Evolutionary conservation across 1,140 invertebrate genomes (phyloP).

Genomic region (Oreohelix idahoensis): DNA sequence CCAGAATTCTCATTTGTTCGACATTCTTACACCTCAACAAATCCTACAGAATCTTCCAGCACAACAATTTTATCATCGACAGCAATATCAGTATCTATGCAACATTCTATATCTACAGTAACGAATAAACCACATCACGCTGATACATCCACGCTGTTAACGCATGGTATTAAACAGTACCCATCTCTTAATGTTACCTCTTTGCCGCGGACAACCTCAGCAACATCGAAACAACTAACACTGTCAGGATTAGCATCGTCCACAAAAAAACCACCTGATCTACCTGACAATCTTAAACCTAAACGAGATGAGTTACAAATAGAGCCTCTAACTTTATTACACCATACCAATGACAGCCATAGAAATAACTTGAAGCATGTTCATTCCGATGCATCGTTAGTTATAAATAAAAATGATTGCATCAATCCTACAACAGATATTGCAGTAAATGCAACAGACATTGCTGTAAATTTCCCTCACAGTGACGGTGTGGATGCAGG

Average conservation of each 20-base stretch:
- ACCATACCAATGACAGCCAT: background rate
- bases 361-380: background rate
- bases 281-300: too few species aligned
- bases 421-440: background rate
- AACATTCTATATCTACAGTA: too few species aligned
- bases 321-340: background rate
- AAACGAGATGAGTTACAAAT: background rate
- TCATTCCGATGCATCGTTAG: too few species aligned
- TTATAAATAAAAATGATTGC: background rate
- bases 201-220: background rate
- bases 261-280: background rate
- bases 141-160: background rate
- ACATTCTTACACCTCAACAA: background rate
- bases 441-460: background rate
- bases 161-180: background rate
- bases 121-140: too few species aligned
- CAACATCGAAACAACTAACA: background rate
- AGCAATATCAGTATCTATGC: background rate
- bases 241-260: background rate
- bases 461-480: too few species aligned
- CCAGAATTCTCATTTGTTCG: background rate
- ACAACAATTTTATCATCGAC: background rate
- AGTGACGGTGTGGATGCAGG: background rate
- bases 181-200: background rate
- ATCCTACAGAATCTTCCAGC: background rate